Conservation (phyloP, 2,797 vertebrate genomes). For the Myotis pilosus region DNA sequence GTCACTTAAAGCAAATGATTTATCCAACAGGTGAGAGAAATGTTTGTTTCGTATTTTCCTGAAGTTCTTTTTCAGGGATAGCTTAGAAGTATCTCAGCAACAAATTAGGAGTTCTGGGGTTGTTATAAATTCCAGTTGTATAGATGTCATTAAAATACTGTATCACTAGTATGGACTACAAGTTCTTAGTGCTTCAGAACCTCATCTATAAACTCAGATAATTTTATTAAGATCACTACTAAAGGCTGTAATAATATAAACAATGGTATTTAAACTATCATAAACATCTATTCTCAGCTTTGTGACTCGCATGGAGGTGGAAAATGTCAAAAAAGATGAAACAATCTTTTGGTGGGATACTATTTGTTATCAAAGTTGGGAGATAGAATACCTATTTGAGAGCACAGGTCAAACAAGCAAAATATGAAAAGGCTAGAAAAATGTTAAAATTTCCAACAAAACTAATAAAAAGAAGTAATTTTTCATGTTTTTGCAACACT, state of each 20-base stretch:
- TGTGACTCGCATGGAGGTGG: background rate
- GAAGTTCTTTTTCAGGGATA: conserved; percentile 31
- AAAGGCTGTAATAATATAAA: background rate
- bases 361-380: background rate
- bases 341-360: background rate
- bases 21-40: conserved; percentile 34
- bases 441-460: conserved; percentile 32
- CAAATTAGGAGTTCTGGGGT: background rate
- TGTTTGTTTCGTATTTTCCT: conserved; percentile 35
- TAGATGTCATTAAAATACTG: conserved; percentile 16
- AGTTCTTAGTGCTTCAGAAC: conserved; percentile 29
- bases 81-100: conserved; percentile 39
- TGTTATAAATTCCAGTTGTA: conserved; percentile 48
- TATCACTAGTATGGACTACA: conserved; percentile 26
- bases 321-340: background rate
- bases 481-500: background rate
- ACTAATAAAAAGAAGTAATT: background rate
- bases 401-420: conserved; percentile 43
- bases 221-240: conserved; percentile 2
- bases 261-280: conserved; percentile 12
- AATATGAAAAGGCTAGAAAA: conserved; percentile 24
- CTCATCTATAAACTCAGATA: background rate
- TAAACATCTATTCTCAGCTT: background rate
- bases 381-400: conserved; percentile 48
- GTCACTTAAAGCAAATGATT: conserved; percentile 40